Evolutionary conservation across 2,888 invertebrate species (phyloP).

Genomic region (Drosophila gaucha): DNA sequence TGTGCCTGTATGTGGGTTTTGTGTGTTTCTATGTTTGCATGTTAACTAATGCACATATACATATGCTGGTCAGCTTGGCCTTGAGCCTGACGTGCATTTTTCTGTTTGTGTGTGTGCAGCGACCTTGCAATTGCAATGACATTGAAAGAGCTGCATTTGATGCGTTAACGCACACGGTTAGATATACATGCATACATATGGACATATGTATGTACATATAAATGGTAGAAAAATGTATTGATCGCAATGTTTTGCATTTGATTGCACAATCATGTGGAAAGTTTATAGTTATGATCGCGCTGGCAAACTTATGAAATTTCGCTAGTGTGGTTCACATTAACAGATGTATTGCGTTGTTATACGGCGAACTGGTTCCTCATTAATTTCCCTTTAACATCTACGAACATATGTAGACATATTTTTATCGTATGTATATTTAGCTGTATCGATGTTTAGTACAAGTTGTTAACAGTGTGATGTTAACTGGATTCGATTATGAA

Average conservation of each 20-base stretch:
- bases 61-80: constrained; percentile 73
- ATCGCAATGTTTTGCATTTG: constrained; percentile 14
- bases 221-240: background rate
- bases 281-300: too few relatives aligned
- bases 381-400: constrained; percentile 1
- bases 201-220: background rate
- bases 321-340: background rate
- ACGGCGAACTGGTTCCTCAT: background rate
- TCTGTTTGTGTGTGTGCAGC: constrained; percentile 17
- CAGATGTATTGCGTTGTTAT: background rate
- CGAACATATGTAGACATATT: background rate
- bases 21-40: constrained; percentile 15
- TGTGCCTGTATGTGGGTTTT: constrained; percentile 10
- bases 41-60: constrained; percentile 36
- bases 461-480: constrained; percentile 5
- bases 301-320: background rate
- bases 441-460: background rate
- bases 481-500: constrained; percentile 1
- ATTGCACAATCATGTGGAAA: constrained; percentile 55
- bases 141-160: constrained; percentile 72
- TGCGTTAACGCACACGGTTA: constrained; percentile 37
- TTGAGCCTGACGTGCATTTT: constrained; percentile 59
- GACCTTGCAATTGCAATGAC: constrained; percentile 69
- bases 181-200: constrained; percentile 1
- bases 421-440: constrained; percentile 1